Evolutionary conservation across 2,888 invertebrate genomes (phyloP), one percentile per base, ranked within the genome.

Genomic region (Protodeltote pygarga): DNA sequence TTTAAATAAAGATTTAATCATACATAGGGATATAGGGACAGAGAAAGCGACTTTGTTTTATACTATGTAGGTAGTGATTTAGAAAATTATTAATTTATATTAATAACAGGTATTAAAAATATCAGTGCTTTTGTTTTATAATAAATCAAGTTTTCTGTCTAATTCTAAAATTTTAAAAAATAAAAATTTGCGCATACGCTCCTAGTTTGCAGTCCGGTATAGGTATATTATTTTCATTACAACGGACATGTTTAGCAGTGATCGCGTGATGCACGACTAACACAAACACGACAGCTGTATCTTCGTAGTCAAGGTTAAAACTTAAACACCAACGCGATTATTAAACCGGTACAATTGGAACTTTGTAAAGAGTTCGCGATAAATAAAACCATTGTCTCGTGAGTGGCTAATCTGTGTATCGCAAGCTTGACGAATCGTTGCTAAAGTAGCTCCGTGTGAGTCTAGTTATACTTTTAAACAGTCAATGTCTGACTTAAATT

Each of bases 261-360:
- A 60, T 71, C 65, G 71, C 71, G 73, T 71, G 71, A 41, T 51
- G 35, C 57, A 46, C 51, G 41, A 59, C 50, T 53, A 51, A 54
- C 28, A 48, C 42, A 48, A 35, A 51, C 47, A 58, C 41, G 35
- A 41, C 45, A 54, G 40, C 48, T 47, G 47, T 65, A 60, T 65
- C 62, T 62, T 44, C 54, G 28, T 46, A 45, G 49, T 48, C 72
- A 71, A 71, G 71, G 73, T 63, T 42, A 62, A 45, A 54, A 52
- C 46, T 49, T 47, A 63, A n/a, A 55, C 48, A 52, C 48, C 38
- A 38, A 34, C 44, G 50, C 41, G 40, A 53, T 62, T 35, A 53
- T 49, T 58, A 41, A 45, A 58, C 42, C 33, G 44, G 44, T 57
- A 61, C 65, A 60, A 65, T 53, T 53, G 48, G 27, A 51, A 61